phyloP scores from a whole-genome alignment of 1,140 invertebrate genomes.

The Cydia fagiglandana region DNA sequence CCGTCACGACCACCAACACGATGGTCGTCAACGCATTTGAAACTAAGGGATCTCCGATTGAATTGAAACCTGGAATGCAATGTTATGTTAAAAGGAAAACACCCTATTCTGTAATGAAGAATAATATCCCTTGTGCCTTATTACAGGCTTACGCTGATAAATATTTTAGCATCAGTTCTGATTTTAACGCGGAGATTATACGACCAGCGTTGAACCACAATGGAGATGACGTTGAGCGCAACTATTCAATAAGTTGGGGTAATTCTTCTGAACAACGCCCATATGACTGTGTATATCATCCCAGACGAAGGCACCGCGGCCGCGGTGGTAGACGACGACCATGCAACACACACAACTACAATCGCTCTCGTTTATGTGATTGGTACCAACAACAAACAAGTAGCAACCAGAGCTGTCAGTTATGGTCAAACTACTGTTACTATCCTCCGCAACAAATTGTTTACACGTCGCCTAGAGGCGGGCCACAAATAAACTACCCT shows the following conservation, averaged over 20 bases:
- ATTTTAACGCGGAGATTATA: not conserved
- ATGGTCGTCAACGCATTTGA: conserved; percentile 62
- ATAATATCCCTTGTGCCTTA: conserved; percentile 60
- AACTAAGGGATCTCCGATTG: conserved; percentile 63
- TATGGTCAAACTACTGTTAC: conserved; percentile 56
- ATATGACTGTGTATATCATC: too few relatives aligned
- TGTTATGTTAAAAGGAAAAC: conserved; percentile 64
- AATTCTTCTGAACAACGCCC: too few relatives aligned
- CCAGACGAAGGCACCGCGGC: too few relatives aligned
- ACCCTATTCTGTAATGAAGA: conserved; percentile 55
- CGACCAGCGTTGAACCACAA: not conserved
- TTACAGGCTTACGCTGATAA: conserved; percentile 64
- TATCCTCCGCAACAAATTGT: conserved; percentile 67
- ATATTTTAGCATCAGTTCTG: conserved; percentile 36
- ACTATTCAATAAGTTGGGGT: not conserved
- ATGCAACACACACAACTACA: not conserved
- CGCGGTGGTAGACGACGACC: not conserved
- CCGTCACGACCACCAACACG: conserved; percentile 57
- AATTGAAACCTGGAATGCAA: conserved; percentile 68
- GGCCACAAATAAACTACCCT: conserved; percentile 55
- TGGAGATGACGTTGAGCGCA: not conserved
- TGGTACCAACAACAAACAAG: not conserved
- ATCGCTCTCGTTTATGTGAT: not conserved
- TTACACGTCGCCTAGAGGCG: conserved; percentile 56
- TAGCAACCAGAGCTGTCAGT: not conserved